Evolutionary conservation across 2,113 vertebrate genomes (phyloP), one percentile per base, ranked within the genome.

Genomic region (Amphiprion percula): DNA sequence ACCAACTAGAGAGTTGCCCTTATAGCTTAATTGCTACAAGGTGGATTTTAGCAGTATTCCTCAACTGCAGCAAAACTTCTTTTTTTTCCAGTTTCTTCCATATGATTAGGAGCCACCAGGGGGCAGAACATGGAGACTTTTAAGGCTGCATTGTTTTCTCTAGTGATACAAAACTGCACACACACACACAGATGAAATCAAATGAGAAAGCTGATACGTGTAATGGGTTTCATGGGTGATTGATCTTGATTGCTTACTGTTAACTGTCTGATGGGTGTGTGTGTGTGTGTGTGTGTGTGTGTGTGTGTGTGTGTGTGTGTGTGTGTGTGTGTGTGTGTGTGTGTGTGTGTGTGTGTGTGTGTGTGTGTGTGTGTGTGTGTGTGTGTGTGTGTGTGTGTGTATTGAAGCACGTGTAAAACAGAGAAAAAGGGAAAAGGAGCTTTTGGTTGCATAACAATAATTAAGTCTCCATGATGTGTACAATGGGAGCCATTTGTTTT

Each of bases 31-130:
- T 61, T 52, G 1, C 3, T 47, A 2, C 21, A 10, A 9, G 30
- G 23, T 26, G 63, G 15, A 63, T 30, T 77, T 79, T 9, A 58
- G 4, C 17, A 47, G 17, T 30, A 30, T 17, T 46, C 47, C 52
- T 62, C 7, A 58, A 28, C 14, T 56, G 4, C 69, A 47, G 44
- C 28, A 28, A 47, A 72, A 12, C n/a, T 72, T 75, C n/a, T 72
- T 75, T 73, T 50, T 10, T 80, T 16, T 30, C 4, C 2, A 33
- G 41, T 21, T 33, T 46, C 7, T 17, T 0, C 24, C 58, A 10
- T 65, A 39, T 19, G 30, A 28, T n/a, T 6, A 55, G n/a, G 1
- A 59, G n/a, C 92, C 92, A 92, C 82, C 62, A 92, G 91, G 74
- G 85, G 91, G 90, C 88, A 83, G 62, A 80, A 71, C 5, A 64